Base-by-base conservation (phyloP, 2,888 invertebrate species). In the Drosophila formosana region DNA sequence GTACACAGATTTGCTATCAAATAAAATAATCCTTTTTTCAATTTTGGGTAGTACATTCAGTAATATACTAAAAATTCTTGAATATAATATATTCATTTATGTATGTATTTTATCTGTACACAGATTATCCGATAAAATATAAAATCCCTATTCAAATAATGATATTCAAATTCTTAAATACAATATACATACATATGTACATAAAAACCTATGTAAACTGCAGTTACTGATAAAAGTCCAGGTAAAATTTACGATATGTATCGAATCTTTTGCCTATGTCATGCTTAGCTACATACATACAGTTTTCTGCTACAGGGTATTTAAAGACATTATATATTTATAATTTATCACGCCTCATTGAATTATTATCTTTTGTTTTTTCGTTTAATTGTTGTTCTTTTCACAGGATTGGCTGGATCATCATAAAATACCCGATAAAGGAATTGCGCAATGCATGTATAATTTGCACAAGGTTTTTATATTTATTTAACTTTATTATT, bases 401-500 rank as follows among this genome's bases (percentile, higher is more conserved):
- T 84, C 90, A 82, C 92, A 92, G 92, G 92, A 92, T 91, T 92
- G 92, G 92, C 92, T 92, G 91, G 92, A 92, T 90, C 89, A 88
- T 81, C 90, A 91, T 90, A 91, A 91, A 72, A 91, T 92, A 91
- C 91, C 92, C 81, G 92, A 92, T 88, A 91, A 81, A 83, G 91
- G 92, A 91, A 89, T 92, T 90, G 89, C 91, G 89, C 90, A 91
- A 90, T 92, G 92, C 92, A 92, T 92, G 91, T 92, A 91, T 92
- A 91, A 91, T 91, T 91, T 92, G 91, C 91, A 92, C 92, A 91
- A 92, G 92, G 92, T 92, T 91, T 75, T 89, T 83, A 84, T 82
- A 85, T 80, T 78, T 45, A 74, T 77, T 79, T 77, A 66, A 43
- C 32, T 46, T 56, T 47, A 39, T 67, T 63, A 61, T 61, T 74